A percentile compares a stretch with the other conserved stretches of the same genome.
These are phyloP conservation scores for Motacilla alba DNA, from an alignment of 2,113 vertebrate species.

Conservation along the genomic window DNA sequence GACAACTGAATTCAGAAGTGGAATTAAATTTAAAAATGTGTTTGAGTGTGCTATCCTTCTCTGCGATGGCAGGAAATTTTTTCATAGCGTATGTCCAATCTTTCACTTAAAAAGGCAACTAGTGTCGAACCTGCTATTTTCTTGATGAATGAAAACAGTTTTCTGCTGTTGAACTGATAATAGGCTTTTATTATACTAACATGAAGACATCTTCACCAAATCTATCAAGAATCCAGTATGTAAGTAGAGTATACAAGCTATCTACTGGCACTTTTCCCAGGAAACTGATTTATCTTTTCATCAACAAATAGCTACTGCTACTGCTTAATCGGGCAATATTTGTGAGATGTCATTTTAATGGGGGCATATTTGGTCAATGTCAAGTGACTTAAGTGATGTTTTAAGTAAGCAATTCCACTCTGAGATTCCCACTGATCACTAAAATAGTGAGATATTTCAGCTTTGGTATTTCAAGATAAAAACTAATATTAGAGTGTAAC, in stretches of 20 bases:
- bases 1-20: slow-evolving; percentile 42
- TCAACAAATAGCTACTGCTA: slow-evolving; percentile 59
- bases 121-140: slow-evolving; percentile 57
- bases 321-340: slow-evolving; percentile 55
- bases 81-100: slow-evolving; percentile 43
- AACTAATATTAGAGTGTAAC: background rate
- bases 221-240: slow-evolving; percentile 64
- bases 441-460: background rate
- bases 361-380: slow-evolving; percentile 37
- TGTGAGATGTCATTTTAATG: slow-evolving; percentile 62
- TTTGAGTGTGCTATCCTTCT: slow-evolving; percentile 44
- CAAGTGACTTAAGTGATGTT: slow-evolving; percentile 47
- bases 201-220: slow-evolving; percentile 66
- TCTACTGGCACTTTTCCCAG: slow-evolving; percentile 70
- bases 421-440: background rate
- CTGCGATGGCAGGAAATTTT: slow-evolving; percentile 48
- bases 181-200: slow-evolving; percentile 68
- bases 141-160: slow-evolving; percentile 68
- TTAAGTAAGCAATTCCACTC: slow-evolving; percentile 26
- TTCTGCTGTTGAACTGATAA: slow-evolving; percentile 70
- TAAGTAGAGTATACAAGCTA: slow-evolving; percentile 53
- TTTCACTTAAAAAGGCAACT: slow-evolving; percentile 67
- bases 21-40: slow-evolving; percentile 55
- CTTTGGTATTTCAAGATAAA: background rate
- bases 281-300: slow-evolving; percentile 68